A percentile compares a stretch with the other conserved stretches of the same genome.
Conservation (phyloP, 2,888 invertebrate species). For the Caenorhabditis wallacei region DNA sequence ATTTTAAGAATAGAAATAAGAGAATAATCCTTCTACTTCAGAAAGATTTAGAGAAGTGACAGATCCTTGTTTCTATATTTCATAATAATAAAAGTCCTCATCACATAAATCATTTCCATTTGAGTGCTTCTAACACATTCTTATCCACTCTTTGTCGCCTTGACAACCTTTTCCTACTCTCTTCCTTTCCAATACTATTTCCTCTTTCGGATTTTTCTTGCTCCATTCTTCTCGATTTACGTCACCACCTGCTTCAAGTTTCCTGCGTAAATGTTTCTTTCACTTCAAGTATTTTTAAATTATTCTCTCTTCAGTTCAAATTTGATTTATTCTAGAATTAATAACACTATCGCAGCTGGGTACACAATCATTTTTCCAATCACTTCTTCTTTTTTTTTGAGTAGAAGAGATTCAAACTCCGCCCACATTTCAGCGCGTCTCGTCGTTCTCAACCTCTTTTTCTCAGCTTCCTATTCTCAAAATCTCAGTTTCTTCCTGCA, state of each 20-base stretch:
- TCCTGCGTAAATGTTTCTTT: slow-evolving; percentile 29
- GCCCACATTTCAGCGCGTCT: slow-evolving; percentile 46
- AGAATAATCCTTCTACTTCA: too few relatives aligned
- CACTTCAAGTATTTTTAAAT: neutral
- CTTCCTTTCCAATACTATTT: slow-evolving; percentile 8
- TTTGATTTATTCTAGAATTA: slow-evolving; percentile 8
- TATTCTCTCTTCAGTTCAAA: neutral
- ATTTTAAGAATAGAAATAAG: too few relatives aligned
- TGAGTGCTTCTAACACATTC: slow-evolving; percentile 28
- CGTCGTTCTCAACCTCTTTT: slow-evolving; percentile 51
- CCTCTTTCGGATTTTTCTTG: slow-evolving; percentile 23
- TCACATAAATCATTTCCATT: neutral
- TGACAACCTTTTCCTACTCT: slow-evolving; percentile 44
- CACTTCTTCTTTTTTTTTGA: slow-evolving; percentile 18
- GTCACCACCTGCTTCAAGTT: slow-evolving; percentile 44
- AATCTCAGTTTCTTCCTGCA: slow-evolving; percentile 13
- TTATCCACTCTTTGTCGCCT: slow-evolving; percentile 56
- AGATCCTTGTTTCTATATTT: too few relatives aligned
- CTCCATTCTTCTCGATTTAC: slow-evolving; percentile 48
- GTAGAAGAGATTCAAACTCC: slow-evolving; percentile 15
- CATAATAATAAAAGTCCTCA: too few relatives aligned
- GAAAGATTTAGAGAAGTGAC: too few relatives aligned
- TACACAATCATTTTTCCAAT: slow-evolving; percentile 38
- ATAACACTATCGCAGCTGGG: slow-evolving; percentile 25
- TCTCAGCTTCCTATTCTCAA: slow-evolving; percentile 18